Conservation (phyloP, 2,888 invertebrate genomes). For the Netelia melanura region DNA sequence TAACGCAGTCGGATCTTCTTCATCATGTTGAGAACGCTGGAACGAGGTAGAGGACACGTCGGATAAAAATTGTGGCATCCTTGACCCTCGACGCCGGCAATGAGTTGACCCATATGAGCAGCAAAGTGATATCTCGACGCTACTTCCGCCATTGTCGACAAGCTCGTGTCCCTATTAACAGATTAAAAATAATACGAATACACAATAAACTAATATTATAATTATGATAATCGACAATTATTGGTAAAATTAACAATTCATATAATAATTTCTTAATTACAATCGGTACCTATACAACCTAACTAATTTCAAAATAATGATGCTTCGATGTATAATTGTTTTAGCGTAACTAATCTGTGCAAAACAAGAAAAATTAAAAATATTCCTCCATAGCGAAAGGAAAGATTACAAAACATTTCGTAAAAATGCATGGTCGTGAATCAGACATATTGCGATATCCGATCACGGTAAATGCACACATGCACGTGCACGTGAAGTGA, state of each 20-base stretch:
- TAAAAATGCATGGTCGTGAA: not conserved
- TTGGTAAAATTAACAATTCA: not conserved
- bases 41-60: constrained; percentile 88
- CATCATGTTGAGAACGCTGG: constrained; percentile 88
- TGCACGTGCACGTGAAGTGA: constrained; percentile 38
- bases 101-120: constrained; percentile 89
- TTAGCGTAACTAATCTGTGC: too few species aligned
- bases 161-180: constrained; percentile 87
- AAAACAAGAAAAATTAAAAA: too few species aligned
- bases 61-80: constrained; percentile 90
- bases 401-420: not conserved
- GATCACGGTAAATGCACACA: constrained; percentile 47
- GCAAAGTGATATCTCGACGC: constrained; percentile 89
- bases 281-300: not conserved
- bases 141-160: constrained; percentile 88
- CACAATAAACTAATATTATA: not conserved
- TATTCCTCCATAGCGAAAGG: not conserved
- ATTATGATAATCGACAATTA: not conserved
- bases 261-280: constrained; percentile 7
- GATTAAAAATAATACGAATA: not conserved
- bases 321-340: not conserved
- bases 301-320: not conserved
- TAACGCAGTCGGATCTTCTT: constrained; percentile 86
- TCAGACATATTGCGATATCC: constrained; percentile 56
- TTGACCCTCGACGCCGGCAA: constrained; percentile 88